Base-by-base conservation (phyloP, 2,797 vertebrate genomes). In the Mastacembelus armatus region DNA sequence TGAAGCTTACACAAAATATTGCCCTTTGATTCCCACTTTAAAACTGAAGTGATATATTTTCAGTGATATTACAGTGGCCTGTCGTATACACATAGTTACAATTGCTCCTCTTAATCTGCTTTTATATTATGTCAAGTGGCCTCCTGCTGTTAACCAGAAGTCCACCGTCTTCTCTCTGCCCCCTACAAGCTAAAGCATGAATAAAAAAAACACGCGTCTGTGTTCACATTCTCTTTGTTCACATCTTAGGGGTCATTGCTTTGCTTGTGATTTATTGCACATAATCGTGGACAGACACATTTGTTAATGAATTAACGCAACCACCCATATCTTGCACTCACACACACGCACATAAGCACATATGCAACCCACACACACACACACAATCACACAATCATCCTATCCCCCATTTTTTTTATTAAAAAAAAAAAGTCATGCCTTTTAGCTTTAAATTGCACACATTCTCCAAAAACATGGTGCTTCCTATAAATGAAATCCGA, bases 201-300 rank as follows among this genome's bases (percentile, higher is more conserved):
- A 70, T 44, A 78, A 60, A 84, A 85, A 85, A 62, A 58, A 64
- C 71, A 54, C 77, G n/a, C n/a, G n/a, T 83, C 52, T 82, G 50
- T 70, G 45, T 85, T 82, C 77, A 88, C 84, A 85, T 87, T 88
- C 74, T 77, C 55, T 87, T 85, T 76, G 63, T 87, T 89, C 81
- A 86, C 89, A 88, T 83, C 78, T 74, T 70, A 24, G 48, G 76
- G 83, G 70, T 86, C 87, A 92, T 88, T 91, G 88, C 85, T 90
- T 89, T 88, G 68, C 62, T 81, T 65, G 30, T 51, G 26, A 72
- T 80, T 89, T 88, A 85, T 81, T 89, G 77, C 83, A 84, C 84
- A 78, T 80, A 69, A 57, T 75, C 70, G 74, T 70, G 24, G 65
- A 89, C 71, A 72, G 60, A 22, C 26, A 39, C 30, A 5, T 36